Conservation (phyloP, 2,797 vertebrate species). For the Hipposideros larvatus region DNA sequence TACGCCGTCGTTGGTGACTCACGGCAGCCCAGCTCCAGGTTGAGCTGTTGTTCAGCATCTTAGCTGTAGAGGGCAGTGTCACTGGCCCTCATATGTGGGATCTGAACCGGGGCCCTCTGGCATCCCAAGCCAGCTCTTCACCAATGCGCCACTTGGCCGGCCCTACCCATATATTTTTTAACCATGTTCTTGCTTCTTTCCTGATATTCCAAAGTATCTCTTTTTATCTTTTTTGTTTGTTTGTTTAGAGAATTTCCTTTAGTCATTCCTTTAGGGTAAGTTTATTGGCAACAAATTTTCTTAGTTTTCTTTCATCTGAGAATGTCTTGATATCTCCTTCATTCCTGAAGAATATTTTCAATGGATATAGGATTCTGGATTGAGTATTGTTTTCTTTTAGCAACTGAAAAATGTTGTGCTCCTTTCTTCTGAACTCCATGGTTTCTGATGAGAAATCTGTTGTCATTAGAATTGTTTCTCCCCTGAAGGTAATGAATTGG, state of each 20-base stretch:
- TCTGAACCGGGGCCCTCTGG: no score
- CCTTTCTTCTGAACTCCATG: not conserved
- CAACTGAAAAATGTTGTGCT: not conserved
- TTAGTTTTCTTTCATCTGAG: not conserved
- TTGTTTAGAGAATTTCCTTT: not conserved
- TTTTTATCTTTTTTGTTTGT: not conserved
- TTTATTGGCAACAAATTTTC: not conserved
- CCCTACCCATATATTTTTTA: not conserved
- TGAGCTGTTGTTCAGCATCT: no score
- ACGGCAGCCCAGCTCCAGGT: no score
- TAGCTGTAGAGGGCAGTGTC: no score
- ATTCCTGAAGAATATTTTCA: not conserved
- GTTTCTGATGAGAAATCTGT: not conserved
- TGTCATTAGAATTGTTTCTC: not conserved
- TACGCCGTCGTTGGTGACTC: no score
- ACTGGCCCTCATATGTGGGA: no score
- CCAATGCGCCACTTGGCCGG: no score
- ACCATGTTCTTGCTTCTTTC: not conserved
- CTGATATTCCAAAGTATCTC: not conserved
- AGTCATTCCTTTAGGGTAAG: not conserved
- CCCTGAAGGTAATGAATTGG: not conserved
- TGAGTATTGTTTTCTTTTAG: not conserved
- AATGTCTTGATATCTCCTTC: not conserved
- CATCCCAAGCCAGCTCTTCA: no score
- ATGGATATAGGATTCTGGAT: not conserved